Evolutionary conservation across 2,797 vertebrate species (phyloP).

Genomic region (Poecile montanus): DNA sequence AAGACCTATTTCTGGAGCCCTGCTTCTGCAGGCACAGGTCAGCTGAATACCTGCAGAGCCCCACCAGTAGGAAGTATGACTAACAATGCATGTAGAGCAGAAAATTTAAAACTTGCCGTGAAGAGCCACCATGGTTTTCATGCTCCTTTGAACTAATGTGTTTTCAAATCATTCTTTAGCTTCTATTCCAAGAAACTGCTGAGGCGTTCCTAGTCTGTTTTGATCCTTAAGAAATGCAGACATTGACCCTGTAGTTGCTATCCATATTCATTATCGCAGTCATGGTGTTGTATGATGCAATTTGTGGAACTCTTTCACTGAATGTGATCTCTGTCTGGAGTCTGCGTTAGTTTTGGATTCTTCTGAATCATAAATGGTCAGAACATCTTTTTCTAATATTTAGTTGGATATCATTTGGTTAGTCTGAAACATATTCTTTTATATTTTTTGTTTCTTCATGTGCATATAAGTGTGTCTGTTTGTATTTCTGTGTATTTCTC

Average conservation of each 20-base stretch:
- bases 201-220: conserved; percentile 58
- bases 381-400: conserved; percentile 75
- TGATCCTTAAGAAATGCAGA: conserved; percentile 63
- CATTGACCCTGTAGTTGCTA: conserved; percentile 49
- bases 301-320: conserved; percentile 64
- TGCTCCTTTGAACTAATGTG: neutral
- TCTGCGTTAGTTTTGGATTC: conserved; percentile 76
- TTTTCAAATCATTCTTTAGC: conserved; percentile 25
- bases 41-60: neutral
- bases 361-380: conserved; percentile 69
- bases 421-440: conserved; percentile 35
- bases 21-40: neutral
- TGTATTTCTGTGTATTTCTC: neutral
- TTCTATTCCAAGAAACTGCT: conserved; percentile 54
- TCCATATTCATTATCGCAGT: conserved; percentile 68
- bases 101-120: neutral
- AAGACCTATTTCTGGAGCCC: neutral
- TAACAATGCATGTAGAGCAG: conserved; percentile 4
- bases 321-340: conserved; percentile 75
- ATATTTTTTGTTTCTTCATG: conserved; percentile 10
- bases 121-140: neutral
- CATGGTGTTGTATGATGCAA: conserved; percentile 68
- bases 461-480: neutral
- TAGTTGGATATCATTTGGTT: conserved; percentile 53
- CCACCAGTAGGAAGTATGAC: neutral